phyloP scores from a whole-genome alignment of 2,797 vertebrate genomes.

The Notoglanidium macrostoma region DNA sequence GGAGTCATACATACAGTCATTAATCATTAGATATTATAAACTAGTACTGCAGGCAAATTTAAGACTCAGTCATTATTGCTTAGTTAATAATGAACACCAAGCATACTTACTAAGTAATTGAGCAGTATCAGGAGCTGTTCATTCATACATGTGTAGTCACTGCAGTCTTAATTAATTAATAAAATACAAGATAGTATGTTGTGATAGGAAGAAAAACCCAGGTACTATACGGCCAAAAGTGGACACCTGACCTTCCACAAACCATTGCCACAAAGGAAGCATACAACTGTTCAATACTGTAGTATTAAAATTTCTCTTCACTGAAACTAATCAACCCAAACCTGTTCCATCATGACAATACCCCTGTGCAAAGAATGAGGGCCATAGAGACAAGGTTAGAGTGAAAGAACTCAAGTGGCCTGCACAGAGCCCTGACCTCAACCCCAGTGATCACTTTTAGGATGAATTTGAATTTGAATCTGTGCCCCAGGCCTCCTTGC shows the following conservation, averaged over 20 bases:
- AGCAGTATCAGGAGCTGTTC: not conserved
- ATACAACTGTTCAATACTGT: not conserved
- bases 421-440: too few species aligned
- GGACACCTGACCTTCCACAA: not conserved
- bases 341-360: too few species aligned
- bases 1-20: not conserved
- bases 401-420: not conserved
- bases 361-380: not conserved
- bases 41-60: not conserved
- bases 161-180: not conserved
- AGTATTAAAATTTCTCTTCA: too few species aligned
- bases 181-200: not conserved
- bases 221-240: not conserved
- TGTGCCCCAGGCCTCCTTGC: not conserved
- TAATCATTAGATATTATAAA: not conserved
- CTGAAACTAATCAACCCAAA: too few species aligned
- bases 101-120: not conserved
- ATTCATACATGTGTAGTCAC: not conserved
- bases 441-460: not conserved
- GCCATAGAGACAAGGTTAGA: not conserved
- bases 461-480: not conserved
- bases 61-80: not conserved
- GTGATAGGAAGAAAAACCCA: not conserved
- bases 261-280: not conserved
- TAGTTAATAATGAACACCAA: not conserved